Evolutionary conservation across 1,140 invertebrate genomes (phyloP).

Genomic region (Psix sp.): DNA sequence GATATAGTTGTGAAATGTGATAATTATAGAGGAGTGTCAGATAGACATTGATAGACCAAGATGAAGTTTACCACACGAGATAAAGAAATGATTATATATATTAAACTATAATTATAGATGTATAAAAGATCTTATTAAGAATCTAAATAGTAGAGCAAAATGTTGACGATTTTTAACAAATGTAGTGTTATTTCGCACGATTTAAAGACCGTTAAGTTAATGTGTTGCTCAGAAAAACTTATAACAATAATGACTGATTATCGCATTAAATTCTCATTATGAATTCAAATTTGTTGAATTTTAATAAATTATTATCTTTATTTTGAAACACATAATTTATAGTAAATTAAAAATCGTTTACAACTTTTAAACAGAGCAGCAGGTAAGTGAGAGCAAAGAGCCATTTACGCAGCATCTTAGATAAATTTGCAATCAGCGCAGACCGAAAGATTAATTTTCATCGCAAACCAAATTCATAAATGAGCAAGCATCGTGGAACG

Average conservation of each 20-base stretch:
- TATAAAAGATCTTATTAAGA: too few relatives aligned
- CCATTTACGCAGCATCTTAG: slow-evolving; percentile 26
- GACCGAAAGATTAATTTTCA: slow-evolving; percentile 53
- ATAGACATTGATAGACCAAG: slow-evolving; percentile 34
- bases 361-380: slow-evolving; percentile 28
- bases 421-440: slow-evolving; percentile 44
- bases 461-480: slow-evolving; percentile 20
- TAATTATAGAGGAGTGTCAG: slow-evolving; percentile 34
- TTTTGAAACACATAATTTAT: too few relatives aligned
- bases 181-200: too few relatives aligned
- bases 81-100: slow-evolving; percentile 23
- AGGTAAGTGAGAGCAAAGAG: slow-evolving; percentile 6
- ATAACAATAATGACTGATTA: too few relatives aligned
- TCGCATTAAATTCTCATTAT: too few relatives aligned
- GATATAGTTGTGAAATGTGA: slow-evolving; percentile 22
- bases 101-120: slow-evolving; percentile 20
- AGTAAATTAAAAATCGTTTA: too few relatives aligned
- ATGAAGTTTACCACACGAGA: slow-evolving; percentile 19
- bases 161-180: too few relatives aligned
- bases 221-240: too few relatives aligned
- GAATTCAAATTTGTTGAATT: too few relatives aligned
- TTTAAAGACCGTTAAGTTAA: too few relatives aligned
- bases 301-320: too few relatives aligned
- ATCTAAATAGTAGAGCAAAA: too few relatives aligned
- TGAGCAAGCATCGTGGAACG: slow-evolving; percentile 30